Evolutionary conservation across 2,797 vertebrate species (phyloP), one percentile per base, ranked within the genome.

Genomic region (Microctenopoma lineatum): DNA sequence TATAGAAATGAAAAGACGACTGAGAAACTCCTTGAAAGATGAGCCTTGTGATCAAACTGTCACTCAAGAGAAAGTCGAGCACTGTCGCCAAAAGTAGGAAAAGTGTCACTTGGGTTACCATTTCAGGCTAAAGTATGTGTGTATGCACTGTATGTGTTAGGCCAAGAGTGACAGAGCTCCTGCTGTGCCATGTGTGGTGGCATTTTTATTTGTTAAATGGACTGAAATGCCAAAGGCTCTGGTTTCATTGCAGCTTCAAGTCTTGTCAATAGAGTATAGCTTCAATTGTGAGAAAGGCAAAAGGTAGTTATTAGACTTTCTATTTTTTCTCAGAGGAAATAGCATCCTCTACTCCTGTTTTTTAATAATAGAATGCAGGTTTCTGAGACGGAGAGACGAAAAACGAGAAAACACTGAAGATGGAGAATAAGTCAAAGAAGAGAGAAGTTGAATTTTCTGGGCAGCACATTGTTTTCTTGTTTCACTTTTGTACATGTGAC

Each of bases 21-120:
- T 57, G 80, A 85, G 83, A 83, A 83, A 86, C 90, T 91, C 88
- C 92, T 93, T 92, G 87, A 84, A 90, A 88, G 76, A 76, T 57
- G 67, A 95, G 84, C 89, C 84, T 51, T 74, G 72, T 82, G 88
- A 91, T 92, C 88, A 90, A 90, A 90, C 90, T 90, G 89, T 89
- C 66, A 73, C 13, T 74, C 80, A 85, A 71, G 63, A 9, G 77
- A 75, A 92, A 93, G 62, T 64, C 38, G 59, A 83, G 65, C 78
- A 75, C 68, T 80, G 84, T 81, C 71, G 67, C 81, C 77, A 82
- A 75, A 79, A 86, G 89, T 66, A 55, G 65, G 84, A 93, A 91
- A 92, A 93, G 91, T 92, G 85, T 90, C 80, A 70, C 88, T 83
- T 78, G 58, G 80, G 76, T 89, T 86, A 75, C 79, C 52, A 34